A percentile compares a stretch with the other conserved stretches of the same genome.
phyloP scores from a whole-genome alignment of 2,797 vertebrate genomes.

The Hoplostethus mediterraneus region DNA sequence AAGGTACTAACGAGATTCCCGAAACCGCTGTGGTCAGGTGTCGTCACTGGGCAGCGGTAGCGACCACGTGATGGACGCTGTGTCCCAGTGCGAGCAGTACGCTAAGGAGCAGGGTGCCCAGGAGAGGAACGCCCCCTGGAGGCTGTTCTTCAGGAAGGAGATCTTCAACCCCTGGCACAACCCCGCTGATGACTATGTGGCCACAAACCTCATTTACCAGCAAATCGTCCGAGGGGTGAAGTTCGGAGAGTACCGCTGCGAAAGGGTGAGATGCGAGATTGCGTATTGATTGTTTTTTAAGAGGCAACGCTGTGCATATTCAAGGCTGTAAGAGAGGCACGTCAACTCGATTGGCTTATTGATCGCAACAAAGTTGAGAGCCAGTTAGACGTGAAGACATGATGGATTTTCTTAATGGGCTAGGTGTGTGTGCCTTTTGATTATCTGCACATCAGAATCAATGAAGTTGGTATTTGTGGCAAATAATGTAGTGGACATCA shows the following conservation, averaged over 20 bases:
- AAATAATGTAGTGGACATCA: too few relatives aligned
- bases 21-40: constrained; percentile 78
- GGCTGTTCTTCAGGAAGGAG: constrained; percentile 98
- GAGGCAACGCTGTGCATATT: too few relatives aligned
- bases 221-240: constrained; percentile 97
- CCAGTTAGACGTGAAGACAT: too few relatives aligned
- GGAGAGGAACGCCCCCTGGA: constrained; percentile 96
- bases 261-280: constrained; percentile 85
- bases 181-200: constrained; percentile 89
- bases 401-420: too few relatives aligned
- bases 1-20: neutral
- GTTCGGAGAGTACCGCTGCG: constrained; percentile 97
- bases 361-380: too few relatives aligned
- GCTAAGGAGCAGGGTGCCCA: constrained; percentile 98
- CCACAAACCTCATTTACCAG: constrained; percentile 96
- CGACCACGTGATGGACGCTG: constrained; percentile 97
- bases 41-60: constrained; percentile 95
- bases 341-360: too few relatives aligned
- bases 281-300: too few relatives aligned
- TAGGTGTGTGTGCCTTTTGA: too few relatives aligned
- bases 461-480: too few relatives aligned
- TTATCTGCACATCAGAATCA: too few relatives aligned
- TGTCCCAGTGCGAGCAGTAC: constrained; percentile 98
- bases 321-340: too few relatives aligned
- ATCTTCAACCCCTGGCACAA: constrained; percentile 97